Conservation (phyloP, 1,140 invertebrate genomes). For the Procambarus virginalis region DNA sequence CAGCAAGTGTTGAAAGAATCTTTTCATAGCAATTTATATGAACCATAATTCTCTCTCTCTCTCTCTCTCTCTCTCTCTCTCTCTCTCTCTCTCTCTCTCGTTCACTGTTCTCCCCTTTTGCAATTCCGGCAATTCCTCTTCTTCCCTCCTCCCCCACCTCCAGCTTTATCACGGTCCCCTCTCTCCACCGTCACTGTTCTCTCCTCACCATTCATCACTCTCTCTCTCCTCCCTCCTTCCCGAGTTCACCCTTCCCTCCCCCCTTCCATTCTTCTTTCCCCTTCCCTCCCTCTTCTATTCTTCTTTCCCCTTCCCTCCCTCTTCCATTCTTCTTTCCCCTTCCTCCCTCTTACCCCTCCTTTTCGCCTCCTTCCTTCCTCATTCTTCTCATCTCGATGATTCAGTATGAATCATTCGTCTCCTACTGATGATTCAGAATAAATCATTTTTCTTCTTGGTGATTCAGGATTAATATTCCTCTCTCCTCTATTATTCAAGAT, state of each 20-base stretch:
- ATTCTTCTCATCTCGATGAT: neutral
- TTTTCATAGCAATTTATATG: no score
- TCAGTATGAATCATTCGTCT: neutral
- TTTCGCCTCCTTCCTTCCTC: neutral
- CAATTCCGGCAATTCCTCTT: neutral
- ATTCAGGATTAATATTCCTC: neutral
- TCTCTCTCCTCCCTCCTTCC: neutral
- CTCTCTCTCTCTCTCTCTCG: no score
- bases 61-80: no score
- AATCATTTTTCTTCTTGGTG: neutral
- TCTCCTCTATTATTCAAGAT: neutral
- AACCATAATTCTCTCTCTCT: no score
- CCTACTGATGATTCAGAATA: no score
- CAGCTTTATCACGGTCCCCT: neutral
- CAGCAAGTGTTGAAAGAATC: no score
- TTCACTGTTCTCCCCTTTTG: neutral
- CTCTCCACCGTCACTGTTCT: neutral
- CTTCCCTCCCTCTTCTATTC: no score
- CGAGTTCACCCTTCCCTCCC: neutral
- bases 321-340: no score
- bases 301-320: no score
- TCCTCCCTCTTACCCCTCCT: no score
- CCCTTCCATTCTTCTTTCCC: neutral
- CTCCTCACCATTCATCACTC: neutral
- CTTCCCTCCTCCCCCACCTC: neutral